phyloP scores from a whole-genome alignment of 2,113 vertebrate genomes.

The Parus major region DNA sequence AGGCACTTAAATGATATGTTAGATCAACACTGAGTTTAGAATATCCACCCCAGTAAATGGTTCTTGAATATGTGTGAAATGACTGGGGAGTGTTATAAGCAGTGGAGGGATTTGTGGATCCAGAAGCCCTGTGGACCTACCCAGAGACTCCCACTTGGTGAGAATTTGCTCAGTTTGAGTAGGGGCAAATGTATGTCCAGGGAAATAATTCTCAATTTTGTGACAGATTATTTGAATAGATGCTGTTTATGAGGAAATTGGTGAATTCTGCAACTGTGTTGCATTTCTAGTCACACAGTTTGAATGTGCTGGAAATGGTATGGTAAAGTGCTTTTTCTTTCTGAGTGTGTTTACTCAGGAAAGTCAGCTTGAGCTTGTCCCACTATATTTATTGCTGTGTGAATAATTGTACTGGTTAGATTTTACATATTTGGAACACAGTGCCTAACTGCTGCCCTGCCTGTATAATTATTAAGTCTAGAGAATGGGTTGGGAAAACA shows the following conservation, averaged over 20 bases:
- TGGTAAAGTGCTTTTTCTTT: background rate
- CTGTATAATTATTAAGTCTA: background rate
- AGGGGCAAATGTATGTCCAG: background rate
- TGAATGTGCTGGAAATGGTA: background rate
- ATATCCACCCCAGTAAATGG: background rate
- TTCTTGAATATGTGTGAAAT: background rate
- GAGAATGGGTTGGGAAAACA: background rate
- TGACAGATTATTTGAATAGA: background rate
- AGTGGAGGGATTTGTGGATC: background rate
- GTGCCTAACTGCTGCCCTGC: conserved; percentile 28
- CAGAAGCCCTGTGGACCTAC: background rate
- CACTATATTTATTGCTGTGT: conserved; percentile 8
- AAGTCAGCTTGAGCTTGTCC: conserved; percentile 2
- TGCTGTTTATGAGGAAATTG: background rate
- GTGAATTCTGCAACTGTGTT: background rate
- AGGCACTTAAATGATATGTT: background rate
- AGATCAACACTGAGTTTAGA: background rate
- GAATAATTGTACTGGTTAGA: background rate
- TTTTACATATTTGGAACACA: background rate
- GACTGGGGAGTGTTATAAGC: background rate
- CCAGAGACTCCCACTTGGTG: background rate
- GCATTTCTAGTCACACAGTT: background rate
- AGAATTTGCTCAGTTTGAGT: background rate
- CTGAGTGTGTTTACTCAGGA: background rate
- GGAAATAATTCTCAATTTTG: background rate